Evolutionary conservation across 2,797 vertebrate species (phyloP), one percentile per base, ranked within the genome.

Genomic region (Danio aesculapii): DNA sequence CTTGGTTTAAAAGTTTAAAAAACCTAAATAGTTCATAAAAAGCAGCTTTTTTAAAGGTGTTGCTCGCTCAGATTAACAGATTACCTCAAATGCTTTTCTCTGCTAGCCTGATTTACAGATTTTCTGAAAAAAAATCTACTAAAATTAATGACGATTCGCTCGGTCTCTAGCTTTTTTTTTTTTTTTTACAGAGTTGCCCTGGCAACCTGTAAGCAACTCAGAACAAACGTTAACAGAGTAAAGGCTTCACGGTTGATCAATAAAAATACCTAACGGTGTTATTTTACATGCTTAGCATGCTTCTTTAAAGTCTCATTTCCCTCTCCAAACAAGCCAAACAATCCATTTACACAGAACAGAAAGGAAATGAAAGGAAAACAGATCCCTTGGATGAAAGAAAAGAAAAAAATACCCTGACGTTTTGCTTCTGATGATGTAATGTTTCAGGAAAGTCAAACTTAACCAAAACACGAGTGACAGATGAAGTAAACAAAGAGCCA

Each of bases 301-400:
- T n/a, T n/a, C 17, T 12, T 41, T 55, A 17, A 53, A 58, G 41
- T 41, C 52, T 75, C 10, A 21, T 58, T 68, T 47, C 49, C 61
- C 1, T 49, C 50, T 46, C 62, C 12, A 8, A 61, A 67, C 14
- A 66, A 80, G 61, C 1, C 30, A 8, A 61, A 67, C 14, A 66
- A 80, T 49, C 1, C 30, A 46, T 47, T 41, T 74, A 71, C 50
- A 62, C 43, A 80, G 30, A 3, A 66, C 19, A 58, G 62, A 61
- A 43, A 61, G 63, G 21, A 80, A 82, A 61, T 68, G 68, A 85
- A 83, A 85, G 70, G 44, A 75, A 75, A 79, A 79, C 53, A 75
- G 70, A 81, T 82, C 57, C 71, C 71, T 75, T 64, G 84, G 84
- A 84, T 30, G 3, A 3, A 30, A 30, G 30, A 30, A 30, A 30